A percentile compares a stretch with the other conserved stretches of the same genome.
phyloP scores from a whole-genome alignment of 2,797 vertebrate species.

The Delichon dasypus region DNA sequence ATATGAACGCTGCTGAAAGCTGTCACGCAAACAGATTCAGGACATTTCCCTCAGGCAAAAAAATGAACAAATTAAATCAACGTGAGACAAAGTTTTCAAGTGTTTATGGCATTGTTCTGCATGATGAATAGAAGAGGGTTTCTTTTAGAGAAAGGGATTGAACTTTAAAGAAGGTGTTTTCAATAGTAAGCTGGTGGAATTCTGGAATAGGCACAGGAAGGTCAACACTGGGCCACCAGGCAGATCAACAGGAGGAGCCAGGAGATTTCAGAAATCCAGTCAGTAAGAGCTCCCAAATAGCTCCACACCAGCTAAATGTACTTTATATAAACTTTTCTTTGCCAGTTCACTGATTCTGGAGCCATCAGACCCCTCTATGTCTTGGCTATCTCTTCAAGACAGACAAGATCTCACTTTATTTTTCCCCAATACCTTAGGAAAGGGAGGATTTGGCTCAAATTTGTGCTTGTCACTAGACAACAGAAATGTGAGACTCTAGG shows the following conservation, averaged over 20 bases:
- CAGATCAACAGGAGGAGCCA: neutral
- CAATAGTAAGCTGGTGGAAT: neutral
- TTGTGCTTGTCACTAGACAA: neutral
- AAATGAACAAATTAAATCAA: conserved; percentile 13
- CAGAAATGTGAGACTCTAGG: neutral
- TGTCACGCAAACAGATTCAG: neutral
- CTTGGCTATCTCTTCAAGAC: neutral
- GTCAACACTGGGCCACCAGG: neutral
- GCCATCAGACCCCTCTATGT: neutral
- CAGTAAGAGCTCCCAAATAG: neutral
- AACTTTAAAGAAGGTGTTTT: conserved; percentile 9
- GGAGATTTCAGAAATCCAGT: neutral
- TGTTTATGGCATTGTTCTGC: neutral
- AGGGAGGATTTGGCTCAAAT: conserved; percentile 1
- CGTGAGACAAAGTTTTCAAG: neutral
- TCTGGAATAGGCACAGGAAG: neutral
- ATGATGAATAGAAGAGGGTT: neutral
- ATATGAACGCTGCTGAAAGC: neutral
- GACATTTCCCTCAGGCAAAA: neutral
- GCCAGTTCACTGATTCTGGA: neutral
- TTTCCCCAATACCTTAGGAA: neutral
- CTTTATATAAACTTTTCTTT: neutral
- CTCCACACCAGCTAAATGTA: neutral
- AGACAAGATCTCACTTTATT: conserved; percentile 9
- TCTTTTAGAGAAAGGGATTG: neutral